These are phyloP conservation scores for Paedocypris micromegethes DNA, from an alignment of 2,797 vertebrate genomes.

Conservation along the genomic window DNA sequence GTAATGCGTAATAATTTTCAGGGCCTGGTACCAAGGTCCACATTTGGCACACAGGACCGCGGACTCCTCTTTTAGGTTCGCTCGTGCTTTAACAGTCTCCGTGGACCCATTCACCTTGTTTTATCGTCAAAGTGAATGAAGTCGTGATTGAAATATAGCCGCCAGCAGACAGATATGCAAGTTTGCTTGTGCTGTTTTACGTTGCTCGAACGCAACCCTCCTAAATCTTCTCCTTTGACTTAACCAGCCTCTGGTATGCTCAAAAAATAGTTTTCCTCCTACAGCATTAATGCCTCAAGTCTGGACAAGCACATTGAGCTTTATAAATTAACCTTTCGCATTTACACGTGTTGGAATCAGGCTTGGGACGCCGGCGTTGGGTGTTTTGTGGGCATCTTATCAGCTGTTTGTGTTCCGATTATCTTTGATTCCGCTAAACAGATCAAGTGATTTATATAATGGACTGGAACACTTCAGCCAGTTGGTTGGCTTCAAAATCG, in stretches of 20 bases:
- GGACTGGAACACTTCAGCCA: slow-evolving; percentile 24
- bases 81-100: not conserved
- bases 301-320: slow-evolving; percentile 62
- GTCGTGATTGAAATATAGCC: slow-evolving; percentile 18
- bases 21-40: slow-evolving; percentile 51
- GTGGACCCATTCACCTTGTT: slow-evolving; percentile 25
- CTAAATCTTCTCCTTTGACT: slow-evolving; percentile 46
- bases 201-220: slow-evolving; percentile 39
- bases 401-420: slow-evolving; percentile 46
- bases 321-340: slow-evolving; percentile 67
- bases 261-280: slow-evolving; percentile 57
- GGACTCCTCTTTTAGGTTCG: slow-evolving; percentile 31
- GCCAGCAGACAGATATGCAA: slow-evolving; percentile 16
- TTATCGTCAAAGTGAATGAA: slow-evolving; percentile 18
- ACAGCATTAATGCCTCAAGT: slow-evolving; percentile 63
- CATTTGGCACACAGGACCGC: slow-evolving; percentile 41
- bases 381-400: slow-evolving; percentile 52
- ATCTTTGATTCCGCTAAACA: slow-evolving; percentile 47
- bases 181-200: slow-evolving; percentile 40
- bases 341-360: slow-evolving; percentile 50
- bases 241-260: slow-evolving; percentile 55
- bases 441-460: slow-evolving; percentile 30
- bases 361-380: slow-evolving; percentile 46
- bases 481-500: too few relatives aligned
- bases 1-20: slow-evolving; percentile 46